These are phyloP conservation scores for Ciona savignyi DNA, from an alignment of 23 tunicate species.

Conservation along the genomic window DNA sequence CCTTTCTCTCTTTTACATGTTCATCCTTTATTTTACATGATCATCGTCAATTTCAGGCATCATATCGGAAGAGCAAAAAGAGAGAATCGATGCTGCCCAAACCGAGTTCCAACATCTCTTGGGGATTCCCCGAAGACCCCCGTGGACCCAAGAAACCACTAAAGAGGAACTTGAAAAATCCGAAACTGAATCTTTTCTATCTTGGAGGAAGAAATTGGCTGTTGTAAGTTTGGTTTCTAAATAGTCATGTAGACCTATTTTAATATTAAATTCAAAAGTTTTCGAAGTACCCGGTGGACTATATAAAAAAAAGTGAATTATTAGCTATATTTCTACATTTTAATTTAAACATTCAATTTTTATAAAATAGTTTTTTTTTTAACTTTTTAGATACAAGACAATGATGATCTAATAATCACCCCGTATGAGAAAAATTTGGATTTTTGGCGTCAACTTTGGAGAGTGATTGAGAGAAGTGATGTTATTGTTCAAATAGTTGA, in stretches of 20 bases:
- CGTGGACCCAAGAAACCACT: constrained; percentile 43
- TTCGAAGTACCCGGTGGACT: no score
- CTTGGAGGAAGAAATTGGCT: constrained; percentile 88
- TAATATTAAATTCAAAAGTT: no score
- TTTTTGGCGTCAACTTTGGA: constrained; percentile 98
- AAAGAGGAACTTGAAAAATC: constrained; percentile 57
- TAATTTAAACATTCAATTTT: neutral
- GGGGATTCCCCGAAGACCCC: constrained; percentile 78
- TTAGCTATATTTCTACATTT: no score
- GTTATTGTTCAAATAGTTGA: constrained; percentile 95
- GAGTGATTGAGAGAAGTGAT: constrained; percentile 93
- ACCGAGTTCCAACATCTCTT: constrained; percentile 40
- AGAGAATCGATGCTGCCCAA: constrained; percentile 18
- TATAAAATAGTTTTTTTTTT: neutral
- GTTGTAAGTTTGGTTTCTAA: no score
- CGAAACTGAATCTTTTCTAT: constrained; percentile 77
- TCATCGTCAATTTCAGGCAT: no score
- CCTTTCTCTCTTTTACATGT: no score
- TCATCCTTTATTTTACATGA: no score
- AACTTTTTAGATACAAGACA: constrained; percentile 48
- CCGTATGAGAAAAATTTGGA: constrained; percentile 98
- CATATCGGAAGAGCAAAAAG: neutral
- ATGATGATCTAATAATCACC: constrained; percentile 39
- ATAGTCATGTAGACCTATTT: no score
- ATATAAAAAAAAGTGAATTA: no score